Base-by-base conservation (phyloP, 2,888 invertebrate species). In the Balanococcus diminutus region DNA sequence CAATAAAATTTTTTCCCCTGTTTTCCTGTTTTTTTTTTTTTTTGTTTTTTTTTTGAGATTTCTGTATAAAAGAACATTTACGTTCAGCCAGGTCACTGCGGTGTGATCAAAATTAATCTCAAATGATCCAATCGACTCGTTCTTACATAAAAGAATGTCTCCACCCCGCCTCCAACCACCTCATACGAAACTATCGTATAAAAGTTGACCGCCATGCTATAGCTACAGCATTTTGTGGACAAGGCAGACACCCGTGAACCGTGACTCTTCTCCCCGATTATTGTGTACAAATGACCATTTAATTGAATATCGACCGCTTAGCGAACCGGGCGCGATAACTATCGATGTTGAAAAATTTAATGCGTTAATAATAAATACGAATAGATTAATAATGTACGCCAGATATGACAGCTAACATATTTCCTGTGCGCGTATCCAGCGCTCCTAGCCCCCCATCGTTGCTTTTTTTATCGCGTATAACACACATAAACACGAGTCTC, bases 271-370 rank as follows among this genome's bases (percentile, higher is more conserved):
- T 31, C 32, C 1, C 5, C 72, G 72, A 28, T 75, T 32, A 19
- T 22, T 11, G 75, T 32, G 9, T 9, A 75, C 75, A 75, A 75
- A 75, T 75, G 75, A 75, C 75, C 75, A 75, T 75, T 75, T 32
- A 32, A 75, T 75, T 75, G 75, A 32, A 75, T 75, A 75, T 75
- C 75, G 75, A 32, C 75, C 75, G 36, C 36, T 75, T 28, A 28
- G 32, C n/a, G n/a, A 75, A 32, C 75, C 75, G 36, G 61, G 28
- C 36, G 31, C 75, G 75, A 75, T 75, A 75, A 32, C 32, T 36
- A 75, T 75, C 75, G 75, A 75, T 75, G 75, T 75, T 75, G 75
- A 75, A 75, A 75, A 75, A 75, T 75, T 75, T 75, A 75, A 75
- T 75, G 36, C 75, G 75, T 75, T 75, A 75, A 75, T 75, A 75